Evolutionary conservation across 2,888 invertebrate species (phyloP).

Genomic region (Sisyra terminalis): DNA sequence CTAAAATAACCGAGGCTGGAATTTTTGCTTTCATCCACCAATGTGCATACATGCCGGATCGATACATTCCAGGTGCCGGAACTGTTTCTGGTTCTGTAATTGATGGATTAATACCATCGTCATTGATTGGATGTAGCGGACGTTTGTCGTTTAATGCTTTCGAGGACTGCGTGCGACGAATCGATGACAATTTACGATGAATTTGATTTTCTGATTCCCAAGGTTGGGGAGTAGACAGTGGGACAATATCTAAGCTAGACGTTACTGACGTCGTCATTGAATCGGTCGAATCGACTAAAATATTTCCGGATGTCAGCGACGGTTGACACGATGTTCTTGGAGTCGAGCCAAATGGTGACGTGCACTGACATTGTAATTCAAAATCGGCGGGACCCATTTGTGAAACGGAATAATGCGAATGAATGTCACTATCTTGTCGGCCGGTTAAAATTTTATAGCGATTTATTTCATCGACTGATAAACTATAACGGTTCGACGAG

Average conservation of each 20-base stretch:
- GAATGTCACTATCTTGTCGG: neutral
- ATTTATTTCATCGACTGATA: constrained; percentile 14
- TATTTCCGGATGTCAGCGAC: constrained; percentile 37
- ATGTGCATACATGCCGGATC: constrained; percentile 75
- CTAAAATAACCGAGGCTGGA: constrained; percentile 40
- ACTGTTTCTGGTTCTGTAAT: constrained; percentile 19
- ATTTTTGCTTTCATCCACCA: constrained; percentile 86
- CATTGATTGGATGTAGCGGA: constrained; percentile 14
- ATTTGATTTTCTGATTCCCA: constrained; percentile 28
- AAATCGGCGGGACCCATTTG: constrained; percentile 33
- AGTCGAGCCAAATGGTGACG: constrained; percentile 56
- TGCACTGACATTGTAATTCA: constrained; percentile 53
- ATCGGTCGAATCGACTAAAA: constrained; percentile 32
- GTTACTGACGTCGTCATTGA: constrained; percentile 34
- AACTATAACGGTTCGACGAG: constrained; percentile 17
- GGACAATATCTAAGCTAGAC: constrained; percentile 27
- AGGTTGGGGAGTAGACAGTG: constrained; percentile 28
- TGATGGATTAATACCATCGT: constrained; percentile 15
- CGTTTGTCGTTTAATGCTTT: constrained; percentile 26
- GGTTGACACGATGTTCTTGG: constrained; percentile 47
- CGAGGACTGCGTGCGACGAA: constrained; percentile 14
- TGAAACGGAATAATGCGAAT: constrained; percentile 3
- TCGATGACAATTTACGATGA: constrained; percentile 29
- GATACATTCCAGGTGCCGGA: constrained; percentile 41
- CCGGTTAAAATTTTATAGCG: constrained; percentile 17